Base-by-base conservation (phyloP, 1,140 invertebrate genomes). In the Ceratina australensis region DNA sequence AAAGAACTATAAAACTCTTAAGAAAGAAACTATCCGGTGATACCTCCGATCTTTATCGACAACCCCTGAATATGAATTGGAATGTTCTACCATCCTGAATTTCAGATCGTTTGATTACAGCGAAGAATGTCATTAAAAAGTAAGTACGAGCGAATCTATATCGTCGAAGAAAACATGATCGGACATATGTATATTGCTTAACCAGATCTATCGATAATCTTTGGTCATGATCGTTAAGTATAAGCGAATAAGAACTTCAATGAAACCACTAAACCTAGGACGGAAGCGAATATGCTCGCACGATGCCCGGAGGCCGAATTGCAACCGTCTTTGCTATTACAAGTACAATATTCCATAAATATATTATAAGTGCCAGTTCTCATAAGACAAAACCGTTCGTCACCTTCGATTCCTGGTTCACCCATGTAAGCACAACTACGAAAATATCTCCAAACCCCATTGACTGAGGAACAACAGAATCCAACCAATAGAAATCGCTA, bases 271-370 rank as follows among this genome's bases (percentile, higher is more conserved):
- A 72, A 68, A 22, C 33, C 59, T 63, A 78, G 42, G 50, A 78
- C 47, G 0, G 64, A 80, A 12, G 60, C 54, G 3, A 83, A 47
- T 63, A 86, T 73, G 54, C 80, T 85, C 22, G 68, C 83, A 42
- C 65, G 72, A 28, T 83, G 54, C 56, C 85, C 67, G 16, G 89
- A 76, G 7, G 94, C 94, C 33, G 92, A 84, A 91, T 98, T 98
- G 87, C 97, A 98, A 7, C 97, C 97, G 92, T 98, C 97, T 93
- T 98, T 98, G 86, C 95, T 97, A 83, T 96, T 97, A 87, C 97
- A 98, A 0, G 97, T 97, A 89, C 98, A 98, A 86, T 97, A 97
- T 92, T 98, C 97, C 92, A 97, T 95, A 89, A 98, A 98, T 81
- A 98, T 97, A 89, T 98, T 98, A 89, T 97, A 97, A 2, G 97